These are phyloP conservation scores for Camponotus vicinus DNA, from an alignment of 1,140 invertebrate species.

Conservation along the genomic window DNA sequence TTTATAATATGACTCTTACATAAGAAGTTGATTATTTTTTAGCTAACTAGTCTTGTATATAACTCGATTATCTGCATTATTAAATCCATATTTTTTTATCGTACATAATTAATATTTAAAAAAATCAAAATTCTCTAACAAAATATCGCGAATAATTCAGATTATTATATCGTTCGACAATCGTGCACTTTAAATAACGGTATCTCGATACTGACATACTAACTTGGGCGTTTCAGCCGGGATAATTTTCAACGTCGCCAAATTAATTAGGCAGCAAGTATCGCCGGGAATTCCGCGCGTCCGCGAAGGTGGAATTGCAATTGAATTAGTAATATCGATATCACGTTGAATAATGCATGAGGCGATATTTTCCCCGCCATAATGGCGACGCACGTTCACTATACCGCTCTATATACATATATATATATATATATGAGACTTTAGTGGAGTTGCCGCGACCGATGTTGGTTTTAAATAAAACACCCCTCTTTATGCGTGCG, in stretches of 20 bases:
- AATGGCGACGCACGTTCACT: conserved; percentile 39
- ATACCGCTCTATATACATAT: conserved; percentile 34
- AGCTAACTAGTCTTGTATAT: no score
- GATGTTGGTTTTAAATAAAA: conserved; percentile 62
- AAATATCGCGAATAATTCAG: no score
- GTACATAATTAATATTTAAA: no score
- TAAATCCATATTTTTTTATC: no score
- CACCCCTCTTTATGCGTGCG: conserved; percentile 52
- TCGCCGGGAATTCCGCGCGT: conserved; percentile 40
- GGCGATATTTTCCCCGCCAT: conserved; percentile 62
- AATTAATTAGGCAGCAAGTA: conserved; percentile 72
- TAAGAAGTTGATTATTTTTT: no score
- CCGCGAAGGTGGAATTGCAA: conserved; percentile 68
- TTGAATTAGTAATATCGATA: conserved; percentile 73
- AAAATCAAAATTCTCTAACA: no score
- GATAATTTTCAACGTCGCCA: conserved; percentile 63
- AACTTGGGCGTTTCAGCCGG: conserved; percentile 46
- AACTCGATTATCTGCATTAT: no score
- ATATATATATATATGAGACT: conserved; percentile 47
- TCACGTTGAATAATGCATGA: conserved; percentile 73
- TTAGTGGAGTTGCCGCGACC: conserved; percentile 34
- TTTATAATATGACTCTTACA: no score
- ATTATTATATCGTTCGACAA: background rate
- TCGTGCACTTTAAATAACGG: background rate
- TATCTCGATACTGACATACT: conserved; percentile 15